phyloP scores from a whole-genome alignment of 2,797 vertebrate species.

The Lacerta bilineata region DNA sequence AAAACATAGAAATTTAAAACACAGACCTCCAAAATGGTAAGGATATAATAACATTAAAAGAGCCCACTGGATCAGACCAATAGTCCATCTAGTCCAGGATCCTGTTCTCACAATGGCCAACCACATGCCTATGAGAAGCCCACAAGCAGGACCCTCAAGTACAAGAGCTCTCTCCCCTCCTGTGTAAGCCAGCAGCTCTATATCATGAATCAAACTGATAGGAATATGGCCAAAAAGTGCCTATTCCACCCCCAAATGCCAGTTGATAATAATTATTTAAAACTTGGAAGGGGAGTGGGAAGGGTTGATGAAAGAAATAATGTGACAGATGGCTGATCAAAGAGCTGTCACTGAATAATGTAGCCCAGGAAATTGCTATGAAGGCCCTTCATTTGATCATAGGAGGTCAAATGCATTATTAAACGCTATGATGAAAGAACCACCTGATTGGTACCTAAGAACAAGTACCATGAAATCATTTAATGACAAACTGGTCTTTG shows the following conservation, averaged over 20 bases:
- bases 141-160: too few species aligned
- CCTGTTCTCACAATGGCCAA: too few species aligned
- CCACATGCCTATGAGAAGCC: too few species aligned
- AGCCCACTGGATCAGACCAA: too few species aligned
- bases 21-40: too few species aligned
- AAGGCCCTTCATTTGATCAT: neutral
- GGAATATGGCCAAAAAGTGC: neutral
- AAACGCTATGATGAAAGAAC: slow-evolving; percentile 1
- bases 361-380: neutral
- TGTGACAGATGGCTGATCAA: slow-evolving; percentile 3
- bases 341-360: slow-evolving; percentile 35
- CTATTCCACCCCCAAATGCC: neutral
- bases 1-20: too few species aligned
- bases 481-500: slow-evolving; percentile 30
- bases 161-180: neutral
- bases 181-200: neutral
- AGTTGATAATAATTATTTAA: neutral
- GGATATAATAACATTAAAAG: too few species aligned
- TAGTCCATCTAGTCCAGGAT: too few species aligned
- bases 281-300: neutral
- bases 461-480: neutral
- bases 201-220: neutral
- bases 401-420: neutral
- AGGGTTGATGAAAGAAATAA: neutral
- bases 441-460: neutral